Evolutionary conservation across 2,888 invertebrate genomes (phyloP), one percentile per base, ranked within the genome.

Genomic region (Xanthorhoe designata): DNA sequence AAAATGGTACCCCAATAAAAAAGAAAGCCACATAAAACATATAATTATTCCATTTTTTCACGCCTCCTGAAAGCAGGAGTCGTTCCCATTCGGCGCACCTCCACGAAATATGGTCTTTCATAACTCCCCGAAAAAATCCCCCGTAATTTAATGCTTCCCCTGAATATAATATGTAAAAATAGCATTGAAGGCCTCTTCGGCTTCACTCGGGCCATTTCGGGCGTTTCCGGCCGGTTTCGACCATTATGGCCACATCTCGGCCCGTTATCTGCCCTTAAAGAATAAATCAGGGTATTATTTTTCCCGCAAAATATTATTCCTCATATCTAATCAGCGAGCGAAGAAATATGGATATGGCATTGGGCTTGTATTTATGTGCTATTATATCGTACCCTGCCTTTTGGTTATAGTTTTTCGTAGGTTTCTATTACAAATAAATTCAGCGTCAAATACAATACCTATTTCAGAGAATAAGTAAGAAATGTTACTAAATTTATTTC

Each of bases 231-330:
- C 83, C 86, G 81, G 79, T 78, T 81, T 81, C 81, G 77, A 80
- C 87, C 86, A 87, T 90, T 89, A 90, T 77, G 83, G 79, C 82
- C 83, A 84, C 87, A 88, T 89, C 90, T 82, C 32, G 32, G 5
- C 72, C 84, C 87, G 86, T 87, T 91, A 91, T 91, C 91, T 88
- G 78, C 81, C 84, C 82, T 81, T 79, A 78, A 78, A 79, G 82
- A 85, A 91, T 92, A 90, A 90, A 91, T 91, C 89, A 88, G 81
- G 85, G 83, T 89, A 88, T 89, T 90, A 89, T 90, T 89, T 87
- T 86, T 79, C 83, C 81, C 77, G 83, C 83, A 79, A 86, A 85
- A 88, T 89, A 90, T 89, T 88, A 88, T 88, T 89, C 84, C 85
- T 85, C 88, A 86, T 91, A 91, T 90, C 90, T 91, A 90, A 91